Evolutionary conservation across 2,888 invertebrate genomes (phyloP).

Genomic region (Sinhomidia bicolor): DNA sequence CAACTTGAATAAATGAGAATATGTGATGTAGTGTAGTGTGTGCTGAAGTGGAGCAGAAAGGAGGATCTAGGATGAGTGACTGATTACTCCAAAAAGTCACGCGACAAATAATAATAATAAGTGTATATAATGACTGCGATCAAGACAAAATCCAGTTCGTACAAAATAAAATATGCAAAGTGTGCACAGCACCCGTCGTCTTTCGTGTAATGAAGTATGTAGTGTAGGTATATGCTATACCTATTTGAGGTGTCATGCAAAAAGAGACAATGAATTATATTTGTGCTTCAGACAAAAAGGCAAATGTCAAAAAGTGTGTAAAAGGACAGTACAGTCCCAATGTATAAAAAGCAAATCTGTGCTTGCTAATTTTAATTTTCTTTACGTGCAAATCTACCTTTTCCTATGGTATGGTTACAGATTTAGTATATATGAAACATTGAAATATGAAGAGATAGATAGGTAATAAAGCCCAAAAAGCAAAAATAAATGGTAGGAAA

Average conservation of each 20-base stretch:
- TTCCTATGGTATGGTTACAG: too few species aligned
- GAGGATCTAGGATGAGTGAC: constrained; percentile 55
- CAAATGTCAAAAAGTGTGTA: too few species aligned
- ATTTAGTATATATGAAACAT: too few species aligned
- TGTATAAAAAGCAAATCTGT: too few species aligned
- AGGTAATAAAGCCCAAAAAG: background rate
- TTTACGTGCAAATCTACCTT: too few species aligned
- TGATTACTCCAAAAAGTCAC: constrained; percentile 71
- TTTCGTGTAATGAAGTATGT: constrained; percentile 25
- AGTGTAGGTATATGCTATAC: background rate
- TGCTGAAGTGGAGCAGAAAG: constrained; percentile 26
- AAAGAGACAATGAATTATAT: too few species aligned
- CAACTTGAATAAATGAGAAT: constrained; percentile 20
- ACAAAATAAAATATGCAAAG: constrained; percentile 70
- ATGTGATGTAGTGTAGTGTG: background rate
- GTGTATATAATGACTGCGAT: constrained; percentile 23
- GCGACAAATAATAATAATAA: constrained; percentile 65
- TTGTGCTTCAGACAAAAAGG: too few species aligned
- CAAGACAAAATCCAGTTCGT: constrained; percentile 36
- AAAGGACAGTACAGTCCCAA: too few species aligned
- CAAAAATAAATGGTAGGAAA: too few species aligned
- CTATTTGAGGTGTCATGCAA: constrained; percentile 45
- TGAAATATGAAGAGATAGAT: too few species aligned
- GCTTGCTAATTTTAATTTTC: too few species aligned
- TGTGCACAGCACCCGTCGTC: constrained; percentile 61